Conservation (phyloP, 2,797 vertebrate species). For the Psittacula derbiana region DNA sequence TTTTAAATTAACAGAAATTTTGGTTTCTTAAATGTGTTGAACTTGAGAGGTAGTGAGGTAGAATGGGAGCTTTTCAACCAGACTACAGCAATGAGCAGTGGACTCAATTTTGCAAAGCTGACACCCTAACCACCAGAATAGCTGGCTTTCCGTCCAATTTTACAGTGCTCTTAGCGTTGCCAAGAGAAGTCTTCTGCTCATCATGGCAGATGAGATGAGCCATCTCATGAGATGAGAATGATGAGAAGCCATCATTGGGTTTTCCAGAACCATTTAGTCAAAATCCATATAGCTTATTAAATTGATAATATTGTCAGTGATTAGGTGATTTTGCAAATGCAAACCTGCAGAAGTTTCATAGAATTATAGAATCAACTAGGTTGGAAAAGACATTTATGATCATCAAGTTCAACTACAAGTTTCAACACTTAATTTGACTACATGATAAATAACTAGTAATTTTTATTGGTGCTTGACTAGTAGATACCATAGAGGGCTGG, state of each 20-base stretch:
- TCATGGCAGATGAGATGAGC: neutral
- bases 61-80: neutral
- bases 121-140: neutral
- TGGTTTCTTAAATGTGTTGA: neutral
- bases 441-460: neutral
- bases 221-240: neutral
- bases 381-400: neutral
- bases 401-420: neutral
- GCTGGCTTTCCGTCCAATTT: neutral
- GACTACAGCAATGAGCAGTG: neutral
- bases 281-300: neutral
- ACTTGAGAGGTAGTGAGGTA: neutral
- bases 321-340: neutral
- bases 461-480: neutral
- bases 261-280: neutral
- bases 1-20: neutral
- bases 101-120: neutral
- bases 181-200: neutral
- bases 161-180: neutral
- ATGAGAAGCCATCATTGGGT: neutral
- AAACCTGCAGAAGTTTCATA: neutral
- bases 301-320: neutral
- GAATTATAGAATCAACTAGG: neutral
- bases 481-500: neutral
- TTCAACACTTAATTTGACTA: neutral